phyloP scores from a whole-genome alignment of 23 tunicate species.

The Aplidium turbinatum region DNA sequence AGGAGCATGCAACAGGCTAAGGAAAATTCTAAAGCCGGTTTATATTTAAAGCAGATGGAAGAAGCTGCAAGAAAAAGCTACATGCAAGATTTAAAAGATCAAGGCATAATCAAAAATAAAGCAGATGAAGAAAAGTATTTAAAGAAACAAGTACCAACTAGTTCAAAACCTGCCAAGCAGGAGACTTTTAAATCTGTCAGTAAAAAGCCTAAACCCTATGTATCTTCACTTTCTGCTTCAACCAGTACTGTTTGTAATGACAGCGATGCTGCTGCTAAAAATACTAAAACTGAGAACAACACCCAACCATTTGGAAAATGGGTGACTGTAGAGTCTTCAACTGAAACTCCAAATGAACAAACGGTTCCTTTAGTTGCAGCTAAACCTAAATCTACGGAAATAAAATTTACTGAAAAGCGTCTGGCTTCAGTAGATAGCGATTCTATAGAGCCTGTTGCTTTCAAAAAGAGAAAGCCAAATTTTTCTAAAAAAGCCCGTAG shows the following conservation, averaged over 20 bases:
- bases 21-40: conserved; percentile 22
- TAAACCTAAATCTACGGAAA: not conserved
- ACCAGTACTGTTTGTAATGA: not conserved
- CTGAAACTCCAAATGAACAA: not conserved
- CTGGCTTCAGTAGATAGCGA: not conserved
- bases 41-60: conserved; percentile 48
- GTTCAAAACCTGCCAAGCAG: not conserved
- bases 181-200: not conserved
- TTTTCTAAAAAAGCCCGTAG: not conserved
- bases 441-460: conserved; percentile 15
- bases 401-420: conserved; percentile 21
- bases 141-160: conserved; percentile 6
- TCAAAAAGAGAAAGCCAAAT: conserved; percentile 25
- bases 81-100: conserved; percentile 44
- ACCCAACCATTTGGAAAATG: conserved; percentile 34
- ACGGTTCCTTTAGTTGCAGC: too few relatives aligned
- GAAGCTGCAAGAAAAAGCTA: conserved; percentile 39
- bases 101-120: conserved; percentile 34
- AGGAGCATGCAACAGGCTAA: conserved; percentile 36
- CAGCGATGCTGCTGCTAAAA: not conserved
- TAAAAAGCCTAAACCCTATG: not conserved
- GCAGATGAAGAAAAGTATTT: conserved; percentile 23
- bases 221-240: not conserved
- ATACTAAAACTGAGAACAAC: not conserved
- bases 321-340: conserved; percentile 9